Base-by-base conservation (phyloP, 2,888 invertebrate species). In the Ptychoptera contaminata region DNA sequence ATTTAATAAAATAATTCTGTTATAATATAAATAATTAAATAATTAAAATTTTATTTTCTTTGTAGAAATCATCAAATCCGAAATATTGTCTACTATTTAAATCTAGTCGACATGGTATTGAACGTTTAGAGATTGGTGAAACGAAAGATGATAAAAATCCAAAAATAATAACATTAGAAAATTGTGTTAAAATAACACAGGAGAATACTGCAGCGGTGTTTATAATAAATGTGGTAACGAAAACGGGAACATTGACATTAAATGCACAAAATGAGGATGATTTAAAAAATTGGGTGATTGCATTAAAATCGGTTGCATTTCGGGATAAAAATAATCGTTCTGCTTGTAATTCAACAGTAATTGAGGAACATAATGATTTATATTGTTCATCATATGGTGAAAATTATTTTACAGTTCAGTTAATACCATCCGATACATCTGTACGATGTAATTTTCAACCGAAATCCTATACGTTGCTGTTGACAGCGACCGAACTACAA, bases 341-440 rank as follows among this genome's bases (percentile, higher is more conserved):
- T 32, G 51, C 53, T 2, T 51, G 58, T 8, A 58, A 58, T 29
- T 72, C 34, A 9, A 32, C 72, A 12, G 61, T 59, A 41, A 79
- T 85, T 57, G 85, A 87, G 65, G 85, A 86, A 67, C 86, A 87
- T 55, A 87, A 87, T 63, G 87, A 87, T 62, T 67, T 88, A n/a
- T 88, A 87, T 59, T 86, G 84, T 58, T 82, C 86, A 36, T 82
- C 83, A 47, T 65, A 59, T 50, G 83, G 82, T 16, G 85, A 87
- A 66, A 85, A 83, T 42, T 71, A 84, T 12, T 87, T 86, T 59
- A 76, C 77, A 44, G 84, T 87, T 2, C 82, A 76, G 62, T 70
- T 87, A 55, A 77, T 79, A 51, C 71, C 80, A 34, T 84, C 86
- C 1, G 82, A 85, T 48, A 86, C 85, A 2, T 84, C 86, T 2